Percentiles rank a stretch among this genome's conserved stretches.
These are phyloP conservation scores for Morpho helenor DNA, from an alignment of 2,888 invertebrate species.

Conservation along the genomic window DNA sequence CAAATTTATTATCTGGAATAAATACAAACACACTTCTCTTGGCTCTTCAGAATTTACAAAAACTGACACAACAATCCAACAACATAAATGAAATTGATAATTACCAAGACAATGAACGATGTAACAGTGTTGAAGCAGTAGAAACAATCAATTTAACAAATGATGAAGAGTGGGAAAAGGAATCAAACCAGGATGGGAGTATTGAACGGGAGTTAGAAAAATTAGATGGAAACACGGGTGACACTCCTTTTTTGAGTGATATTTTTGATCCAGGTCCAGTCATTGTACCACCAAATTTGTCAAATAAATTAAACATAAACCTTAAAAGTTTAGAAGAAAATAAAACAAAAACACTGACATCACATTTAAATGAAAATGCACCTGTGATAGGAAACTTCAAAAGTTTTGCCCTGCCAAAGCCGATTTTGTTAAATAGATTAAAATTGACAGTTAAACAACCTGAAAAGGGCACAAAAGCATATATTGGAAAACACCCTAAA, in stretches of 20 bases:
- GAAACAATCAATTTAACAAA: conserved; percentile 69
- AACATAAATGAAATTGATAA: conserved; percentile 17
- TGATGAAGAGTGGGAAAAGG: conserved; percentile 70
- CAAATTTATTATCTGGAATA: conserved; percentile 57
- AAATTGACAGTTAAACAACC: conserved; percentile 60
- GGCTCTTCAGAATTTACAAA: conserved; percentile 68
- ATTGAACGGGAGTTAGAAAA: conserved; percentile 60
- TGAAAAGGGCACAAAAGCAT: conserved; percentile 49
- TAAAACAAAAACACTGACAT: conserved; percentile 32
- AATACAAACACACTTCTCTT: conserved; percentile 62
- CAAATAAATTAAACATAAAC: conserved; percentile 54
- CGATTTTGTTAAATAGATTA: conserved; percentile 67
- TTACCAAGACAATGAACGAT: conserved; percentile 23
- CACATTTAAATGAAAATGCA: conserved; percentile 49
- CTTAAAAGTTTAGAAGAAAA: conserved; percentile 44
- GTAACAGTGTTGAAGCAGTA: conserved; percentile 24
- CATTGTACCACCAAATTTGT: conserved; percentile 43
- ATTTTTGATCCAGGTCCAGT: conserved; percentile 72
- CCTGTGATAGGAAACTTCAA: conserved; percentile 71
- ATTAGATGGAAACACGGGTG: conserved; percentile 58
- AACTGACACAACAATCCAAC: conserved; percentile 42
- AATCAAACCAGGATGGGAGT: conserved; percentile 58
- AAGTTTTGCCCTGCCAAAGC: conserved; percentile 74
- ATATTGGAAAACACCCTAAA: conserved; percentile 44
- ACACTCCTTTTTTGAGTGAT: conserved; percentile 70